A percentile compares a stretch with the other conserved stretches of the same genome.
phyloP scores from a whole-genome alignment of 2,797 vertebrate species.

The Xiphorhynchus erythropygius region DNA sequence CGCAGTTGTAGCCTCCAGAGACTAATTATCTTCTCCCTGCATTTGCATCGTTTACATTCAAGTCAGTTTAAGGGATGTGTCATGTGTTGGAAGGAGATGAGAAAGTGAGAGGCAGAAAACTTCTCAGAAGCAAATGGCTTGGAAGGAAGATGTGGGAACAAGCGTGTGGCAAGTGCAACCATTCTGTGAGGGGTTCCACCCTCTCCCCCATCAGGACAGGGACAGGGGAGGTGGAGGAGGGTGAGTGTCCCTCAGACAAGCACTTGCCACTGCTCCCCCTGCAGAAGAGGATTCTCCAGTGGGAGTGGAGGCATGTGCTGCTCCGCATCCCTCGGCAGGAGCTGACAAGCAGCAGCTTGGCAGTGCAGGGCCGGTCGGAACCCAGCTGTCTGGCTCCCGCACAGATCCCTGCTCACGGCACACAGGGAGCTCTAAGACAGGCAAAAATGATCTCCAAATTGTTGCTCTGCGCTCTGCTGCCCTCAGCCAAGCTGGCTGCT shows the following conservation, averaged over 20 bases:
- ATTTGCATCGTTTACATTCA: not conserved
- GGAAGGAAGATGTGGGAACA: not conserved
- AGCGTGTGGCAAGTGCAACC: fast-evolving
- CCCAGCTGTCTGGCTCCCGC: not conserved
- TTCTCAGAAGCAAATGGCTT: not conserved
- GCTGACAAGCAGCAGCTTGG: not conserved
- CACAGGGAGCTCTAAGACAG: not conserved
- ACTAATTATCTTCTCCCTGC: conserved; percentile 55
- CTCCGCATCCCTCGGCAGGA: not conserved
- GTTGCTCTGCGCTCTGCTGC: not conserved
- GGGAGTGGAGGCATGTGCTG: not conserved
- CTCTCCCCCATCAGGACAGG: not conserved
- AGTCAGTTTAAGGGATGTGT: not conserved
- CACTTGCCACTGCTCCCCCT: fast-evolving
- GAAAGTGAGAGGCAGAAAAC: not conserved
- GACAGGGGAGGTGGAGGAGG: not conserved
- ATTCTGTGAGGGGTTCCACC: not conserved
- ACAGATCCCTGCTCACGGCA: not conserved
- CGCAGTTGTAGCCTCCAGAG: not conserved
- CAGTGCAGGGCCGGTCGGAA: not conserved
- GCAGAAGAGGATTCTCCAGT: not conserved
- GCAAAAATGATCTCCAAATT: not conserved
- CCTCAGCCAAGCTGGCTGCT: not conserved
- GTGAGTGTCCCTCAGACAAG: not conserved
- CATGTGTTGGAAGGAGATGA: not conserved